Evolutionary conservation across 2,888 invertebrate genomes (phyloP).

Genomic region (Euzetes globulus): DNA sequence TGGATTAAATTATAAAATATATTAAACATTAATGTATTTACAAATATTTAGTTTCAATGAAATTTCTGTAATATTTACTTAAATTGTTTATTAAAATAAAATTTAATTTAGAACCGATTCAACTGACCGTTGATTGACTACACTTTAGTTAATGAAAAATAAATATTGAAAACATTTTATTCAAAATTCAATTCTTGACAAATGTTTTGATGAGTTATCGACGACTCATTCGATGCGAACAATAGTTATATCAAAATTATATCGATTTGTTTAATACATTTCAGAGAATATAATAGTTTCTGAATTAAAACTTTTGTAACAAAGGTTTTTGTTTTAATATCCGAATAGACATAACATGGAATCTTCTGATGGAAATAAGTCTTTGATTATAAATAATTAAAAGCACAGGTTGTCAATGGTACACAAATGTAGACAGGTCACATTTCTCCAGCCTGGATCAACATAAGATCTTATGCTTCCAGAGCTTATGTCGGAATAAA

Average conservation of each 20-base stretch:
- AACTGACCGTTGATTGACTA: too few relatives aligned
- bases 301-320: neutral
- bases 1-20: too few relatives aligned
- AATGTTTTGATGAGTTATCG: neutral
- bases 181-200: neutral
- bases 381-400: neutral
- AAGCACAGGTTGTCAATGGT: too few relatives aligned
- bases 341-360: neutral
- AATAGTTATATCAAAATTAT: neutral
- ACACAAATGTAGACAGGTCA: too few relatives aligned
- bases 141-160: neutral
- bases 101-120: too few relatives aligned
- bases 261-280: neutral
- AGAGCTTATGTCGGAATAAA: too few relatives aligned
- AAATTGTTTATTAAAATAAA: too few relatives aligned
- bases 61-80: too few relatives aligned
- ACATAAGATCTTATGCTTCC: too few relatives aligned
- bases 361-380: conserved; percentile 1
- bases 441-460: too few relatives aligned
- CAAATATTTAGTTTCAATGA: too few relatives aligned
- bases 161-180: neutral
- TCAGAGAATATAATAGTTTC: neutral
- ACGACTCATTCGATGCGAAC: neutral
- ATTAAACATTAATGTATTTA: too few relatives aligned
- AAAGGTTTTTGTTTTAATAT: neutral